Conservation (phyloP, 1,140 invertebrate genomes). For the Pomacea maculata region DNA sequence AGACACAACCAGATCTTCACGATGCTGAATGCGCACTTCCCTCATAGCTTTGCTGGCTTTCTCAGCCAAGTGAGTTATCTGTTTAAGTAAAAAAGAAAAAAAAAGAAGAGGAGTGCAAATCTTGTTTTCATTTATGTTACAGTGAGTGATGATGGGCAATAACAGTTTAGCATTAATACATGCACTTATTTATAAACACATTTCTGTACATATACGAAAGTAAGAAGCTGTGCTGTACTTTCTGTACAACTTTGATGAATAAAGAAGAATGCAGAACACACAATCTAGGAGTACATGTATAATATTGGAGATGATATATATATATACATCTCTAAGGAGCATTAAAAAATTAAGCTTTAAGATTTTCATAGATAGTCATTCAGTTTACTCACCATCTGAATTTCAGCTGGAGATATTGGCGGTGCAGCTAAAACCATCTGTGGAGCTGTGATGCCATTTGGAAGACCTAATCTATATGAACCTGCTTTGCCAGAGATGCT, state of each 20-base stretch:
- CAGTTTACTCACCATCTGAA: constrained; percentile 69
- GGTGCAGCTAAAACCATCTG: constrained; percentile 71
- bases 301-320: too few species aligned
- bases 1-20: constrained; percentile 82
- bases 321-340: too few species aligned
- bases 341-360: too few species aligned
- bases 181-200: not conserved
- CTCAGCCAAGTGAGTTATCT: constrained; percentile 75
- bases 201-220: not conserved
- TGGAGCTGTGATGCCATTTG: constrained; percentile 71
- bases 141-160: not conserved
- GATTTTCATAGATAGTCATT: too few species aligned
- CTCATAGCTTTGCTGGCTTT: constrained; percentile 75
- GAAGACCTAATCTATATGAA: constrained; percentile 58
- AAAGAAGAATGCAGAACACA: too few species aligned
- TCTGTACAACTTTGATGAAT: too few species aligned
- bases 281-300: too few species aligned
- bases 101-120: not conserved
- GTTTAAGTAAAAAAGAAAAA: constrained; percentile 28
- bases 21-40: constrained; percentile 80
- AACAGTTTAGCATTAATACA: not conserved
- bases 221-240: too few species aligned
- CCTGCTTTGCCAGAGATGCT: constrained; percentile 31
- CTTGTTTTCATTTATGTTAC: not conserved
- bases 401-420: constrained; percentile 68